phyloP scores from a whole-genome alignment of 2,888 invertebrate genomes.

The Sinopyrophorus schimmeli region DNA sequence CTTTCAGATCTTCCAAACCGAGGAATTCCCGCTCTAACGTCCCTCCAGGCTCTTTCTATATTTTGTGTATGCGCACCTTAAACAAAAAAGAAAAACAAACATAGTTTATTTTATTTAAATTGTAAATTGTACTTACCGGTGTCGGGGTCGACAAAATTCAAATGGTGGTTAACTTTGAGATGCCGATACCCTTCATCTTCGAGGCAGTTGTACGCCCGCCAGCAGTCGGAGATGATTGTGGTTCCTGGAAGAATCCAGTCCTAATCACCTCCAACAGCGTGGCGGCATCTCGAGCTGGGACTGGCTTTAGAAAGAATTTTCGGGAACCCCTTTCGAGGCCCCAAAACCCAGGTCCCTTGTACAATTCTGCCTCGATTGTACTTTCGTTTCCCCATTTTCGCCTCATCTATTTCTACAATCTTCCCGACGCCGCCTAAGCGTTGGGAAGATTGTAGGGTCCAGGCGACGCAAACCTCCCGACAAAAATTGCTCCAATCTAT shows the following conservation, averaged over 20 bases:
- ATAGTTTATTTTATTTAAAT: no score
- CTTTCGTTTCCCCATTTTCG: constrained; percentile 16
- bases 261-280: constrained; percentile 11
- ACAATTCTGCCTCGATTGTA: constrained; percentile 8
- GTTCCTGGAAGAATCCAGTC: constrained; percentile 21
- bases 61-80: no score
- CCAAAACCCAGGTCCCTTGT: constrained; percentile 13
- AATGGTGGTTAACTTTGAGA: no score
- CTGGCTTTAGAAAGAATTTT: constrained; percentile 10
- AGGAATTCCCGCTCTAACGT: no score
- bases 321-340: constrained; percentile 8
- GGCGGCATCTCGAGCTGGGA: constrained; percentile 1
- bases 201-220: constrained; percentile 23
- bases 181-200: no score
- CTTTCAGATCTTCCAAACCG: no score
- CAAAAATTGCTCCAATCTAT: constrained; percentile 12
- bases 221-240: constrained; percentile 21
- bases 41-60: no score
- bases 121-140: no score
- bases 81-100: no score
- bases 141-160: no score
- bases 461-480: constrained; percentile 8
- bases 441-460: background rate
- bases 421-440: constrained; percentile 14
- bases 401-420: constrained; percentile 13